These are phyloP conservation scores for Gambusia affinis DNA, from an alignment of 2,113 vertebrate species.

Conservation along the genomic window DNA sequence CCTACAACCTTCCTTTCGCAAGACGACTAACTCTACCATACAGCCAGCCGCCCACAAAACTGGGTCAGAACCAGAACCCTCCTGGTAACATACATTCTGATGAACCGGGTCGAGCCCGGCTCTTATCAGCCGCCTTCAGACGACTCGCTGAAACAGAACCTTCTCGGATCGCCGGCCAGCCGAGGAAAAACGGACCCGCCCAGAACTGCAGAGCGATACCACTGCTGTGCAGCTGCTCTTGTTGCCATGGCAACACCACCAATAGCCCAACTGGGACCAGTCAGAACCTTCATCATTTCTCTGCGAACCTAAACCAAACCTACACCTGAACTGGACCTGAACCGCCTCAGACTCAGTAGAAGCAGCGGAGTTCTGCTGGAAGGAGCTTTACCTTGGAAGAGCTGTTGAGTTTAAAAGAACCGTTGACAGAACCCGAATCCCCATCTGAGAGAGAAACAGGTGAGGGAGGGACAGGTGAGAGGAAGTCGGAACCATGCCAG, in stretches of 20 bases:
- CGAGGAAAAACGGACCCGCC: too few species aligned
- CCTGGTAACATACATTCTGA: not conserved
- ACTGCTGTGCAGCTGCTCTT: not conserved
- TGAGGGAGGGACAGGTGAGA: not conserved
- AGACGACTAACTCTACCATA: too few species aligned
- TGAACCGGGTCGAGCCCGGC: not conserved
- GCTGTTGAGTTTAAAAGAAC: slow-evolving; percentile 74
- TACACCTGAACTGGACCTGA: too few species aligned
- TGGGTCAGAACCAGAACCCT: not conserved
- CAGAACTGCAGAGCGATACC: not conserved
- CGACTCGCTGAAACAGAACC: not conserved
- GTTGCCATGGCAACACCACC: not conserved
- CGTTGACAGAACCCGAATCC: slow-evolving; percentile 80
- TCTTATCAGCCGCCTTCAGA: not conserved
- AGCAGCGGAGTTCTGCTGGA: not conserved
- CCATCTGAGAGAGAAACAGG: slow-evolving; percentile 78
- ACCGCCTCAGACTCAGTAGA: too few species aligned
- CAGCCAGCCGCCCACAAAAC: too few species aligned
- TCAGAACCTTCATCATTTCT: too few species aligned
- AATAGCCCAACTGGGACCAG: not conserved
- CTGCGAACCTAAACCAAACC: too few species aligned
- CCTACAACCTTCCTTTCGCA: too few species aligned
- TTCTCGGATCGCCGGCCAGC: not conserved
- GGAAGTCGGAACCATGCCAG: not conserved
- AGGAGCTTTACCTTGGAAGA: slow-evolving; percentile 66